Percentiles rank a stretch among this genome's conserved stretches.
Evolutionary conservation across 2,113 vertebrate species (phyloP).

Genomic region (Aspidoscelis tigris): DNA sequence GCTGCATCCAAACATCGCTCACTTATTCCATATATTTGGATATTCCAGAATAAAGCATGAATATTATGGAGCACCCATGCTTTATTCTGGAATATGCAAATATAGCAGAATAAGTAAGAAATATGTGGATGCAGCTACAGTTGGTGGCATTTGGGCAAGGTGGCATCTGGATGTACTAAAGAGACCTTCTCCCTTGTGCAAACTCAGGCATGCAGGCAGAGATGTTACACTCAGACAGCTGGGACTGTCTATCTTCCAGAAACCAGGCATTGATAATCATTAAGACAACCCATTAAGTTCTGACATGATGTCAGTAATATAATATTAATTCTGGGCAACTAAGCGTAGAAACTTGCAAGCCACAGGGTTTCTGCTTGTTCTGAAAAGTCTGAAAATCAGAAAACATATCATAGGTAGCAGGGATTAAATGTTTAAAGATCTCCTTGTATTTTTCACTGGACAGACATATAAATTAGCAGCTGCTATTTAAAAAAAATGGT

Average conservation of each 20-base stretch:
- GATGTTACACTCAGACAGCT: slow-evolving; percentile 54
- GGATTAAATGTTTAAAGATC: slow-evolving; percentile 35
- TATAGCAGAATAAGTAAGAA: no score
- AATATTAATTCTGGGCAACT: slow-evolving; percentile 60
- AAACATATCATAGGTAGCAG: slow-evolving; percentile 33
- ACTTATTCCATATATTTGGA: no score
- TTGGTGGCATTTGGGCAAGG: background rate
- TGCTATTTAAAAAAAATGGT: slow-evolving; percentile 25
- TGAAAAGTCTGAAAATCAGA: slow-evolving; percentile 25
- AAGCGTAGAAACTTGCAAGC: slow-evolving; percentile 34
- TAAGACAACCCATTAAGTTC: slow-evolving; percentile 58
- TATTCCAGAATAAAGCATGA: no score
- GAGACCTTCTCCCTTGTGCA: background rate
- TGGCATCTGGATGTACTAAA: background rate
- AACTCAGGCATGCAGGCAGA: slow-evolving; percentile 24
- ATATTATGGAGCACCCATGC: no score
- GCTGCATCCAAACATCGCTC: no score
- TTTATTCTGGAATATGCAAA: no score
- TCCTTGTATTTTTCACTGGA: slow-evolving; percentile 33
- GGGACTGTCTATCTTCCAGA: slow-evolving; percentile 63
- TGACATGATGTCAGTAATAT: slow-evolving; percentile 59
- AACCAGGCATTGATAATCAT: slow-evolving; percentile 65
- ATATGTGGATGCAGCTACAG: background rate
- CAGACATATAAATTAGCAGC: background rate
- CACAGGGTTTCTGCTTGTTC: background rate